Evolutionary conservation across 2,113 vertebrate species (phyloP).

Genomic region (Ptilonorhynchus violaceus): DNA sequence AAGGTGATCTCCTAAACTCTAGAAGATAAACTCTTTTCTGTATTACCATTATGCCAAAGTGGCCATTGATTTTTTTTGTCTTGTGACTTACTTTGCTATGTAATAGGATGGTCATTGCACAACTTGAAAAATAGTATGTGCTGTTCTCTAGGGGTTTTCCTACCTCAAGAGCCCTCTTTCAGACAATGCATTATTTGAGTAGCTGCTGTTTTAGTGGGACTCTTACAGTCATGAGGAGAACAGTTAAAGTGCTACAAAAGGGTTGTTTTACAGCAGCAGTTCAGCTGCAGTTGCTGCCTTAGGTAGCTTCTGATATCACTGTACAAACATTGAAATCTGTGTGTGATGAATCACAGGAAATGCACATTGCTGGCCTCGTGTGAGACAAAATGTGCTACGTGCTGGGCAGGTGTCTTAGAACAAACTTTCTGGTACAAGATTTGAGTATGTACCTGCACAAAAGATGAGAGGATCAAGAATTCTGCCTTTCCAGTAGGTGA

Average conservation of each 20-base stretch:
- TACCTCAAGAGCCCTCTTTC: neutral
- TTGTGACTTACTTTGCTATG: neutral
- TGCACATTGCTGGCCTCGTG: neutral
- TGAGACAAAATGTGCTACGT: accelerated
- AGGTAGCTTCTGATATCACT: neutral
- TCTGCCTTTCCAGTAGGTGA: neutral
- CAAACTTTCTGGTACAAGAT: neutral
- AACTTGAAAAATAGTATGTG: neutral
- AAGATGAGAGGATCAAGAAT: neutral
- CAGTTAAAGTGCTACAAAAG: neutral
- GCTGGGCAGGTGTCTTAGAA: neutral
- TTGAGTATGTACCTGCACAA: neutral
- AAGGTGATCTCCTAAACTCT: neutral
- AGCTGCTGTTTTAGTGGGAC: neutral
- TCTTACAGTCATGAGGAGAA: neutral
- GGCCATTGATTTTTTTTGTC: neutral
- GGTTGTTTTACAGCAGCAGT: neutral
- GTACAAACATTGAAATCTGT: neutral
- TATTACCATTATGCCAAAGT: neutral
- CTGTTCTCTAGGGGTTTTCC: neutral
- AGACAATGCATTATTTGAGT: neutral
- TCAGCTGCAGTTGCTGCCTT: neutral
- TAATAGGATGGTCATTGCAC: neutral
- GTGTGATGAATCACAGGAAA: neutral
- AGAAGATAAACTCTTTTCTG: neutral